A percentile compares a stretch with the other conserved stretches of the same genome.
Evolutionary conservation across 2,888 invertebrate genomes (phyloP).

Genomic region (Trichogramma dendrolimi): DNA sequence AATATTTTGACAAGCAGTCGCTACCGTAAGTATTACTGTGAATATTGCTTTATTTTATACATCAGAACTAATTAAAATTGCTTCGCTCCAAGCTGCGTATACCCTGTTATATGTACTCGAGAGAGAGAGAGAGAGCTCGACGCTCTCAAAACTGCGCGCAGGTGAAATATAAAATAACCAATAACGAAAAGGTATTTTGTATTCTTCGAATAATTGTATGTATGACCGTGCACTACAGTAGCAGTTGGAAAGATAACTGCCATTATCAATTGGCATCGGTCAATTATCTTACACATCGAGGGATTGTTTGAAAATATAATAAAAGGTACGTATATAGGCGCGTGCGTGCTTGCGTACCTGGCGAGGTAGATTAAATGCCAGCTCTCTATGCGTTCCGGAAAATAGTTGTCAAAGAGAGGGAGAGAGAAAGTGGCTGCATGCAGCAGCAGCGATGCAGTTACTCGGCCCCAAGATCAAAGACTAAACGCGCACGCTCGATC

Average conservation of each 20-base stretch:
- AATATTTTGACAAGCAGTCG: conserved; percentile 19
- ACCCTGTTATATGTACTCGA: too few species aligned
- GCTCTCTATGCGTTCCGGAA: neutral
- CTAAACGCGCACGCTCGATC: conserved; percentile 1
- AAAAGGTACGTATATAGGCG: neutral
- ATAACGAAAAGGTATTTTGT: conserved; percentile 5
- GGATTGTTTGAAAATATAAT: neutral
- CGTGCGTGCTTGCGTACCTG: neutral
- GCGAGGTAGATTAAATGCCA: neutral
- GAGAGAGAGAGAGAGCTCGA: neutral
- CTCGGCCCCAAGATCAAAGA: neutral
- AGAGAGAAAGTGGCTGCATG: conserved; percentile 13
- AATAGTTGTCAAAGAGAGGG: conserved; percentile 4
- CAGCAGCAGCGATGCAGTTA: conserved; percentile 22
- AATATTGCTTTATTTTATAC: conserved; percentile 13
- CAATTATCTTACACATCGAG: conserved; percentile 8
- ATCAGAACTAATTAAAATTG: conserved; percentile 19
- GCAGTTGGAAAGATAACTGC: too few species aligned
- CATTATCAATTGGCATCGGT: neutral
- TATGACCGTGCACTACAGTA: neutral
- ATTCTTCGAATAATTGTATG: conserved; percentile 2
- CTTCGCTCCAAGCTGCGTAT: neutral
- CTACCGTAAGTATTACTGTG: neutral
- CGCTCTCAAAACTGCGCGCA: neutral
- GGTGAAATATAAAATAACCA: conserved; percentile 7